A percentile compares a stretch with the other conserved stretches of the same genome.
phyloP scores from a whole-genome alignment of 2,113 vertebrate species.

The Pao palembangensis region DNA sequence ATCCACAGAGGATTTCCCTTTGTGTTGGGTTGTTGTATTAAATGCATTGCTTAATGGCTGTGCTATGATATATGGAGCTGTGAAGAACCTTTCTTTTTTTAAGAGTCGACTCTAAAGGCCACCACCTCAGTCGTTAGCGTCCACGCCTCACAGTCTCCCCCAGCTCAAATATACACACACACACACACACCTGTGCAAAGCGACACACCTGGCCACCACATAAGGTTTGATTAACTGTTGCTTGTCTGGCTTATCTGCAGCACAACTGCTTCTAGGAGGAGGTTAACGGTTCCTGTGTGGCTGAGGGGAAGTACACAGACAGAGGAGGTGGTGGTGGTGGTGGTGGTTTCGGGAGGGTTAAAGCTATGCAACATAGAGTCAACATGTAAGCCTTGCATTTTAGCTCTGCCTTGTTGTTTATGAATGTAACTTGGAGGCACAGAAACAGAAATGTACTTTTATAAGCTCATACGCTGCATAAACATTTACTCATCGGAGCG shows the following conservation, averaged over 20 bases:
- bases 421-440: slow-evolving; percentile 62
- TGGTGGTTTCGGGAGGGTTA: neutral
- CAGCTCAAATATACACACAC: slow-evolving; percentile 1
- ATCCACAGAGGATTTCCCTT: slow-evolving; percentile 16
- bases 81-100: slow-evolving; percentile 11
- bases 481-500: slow-evolving; percentile 9
- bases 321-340: neutral
- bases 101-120: slow-evolving; percentile 9
- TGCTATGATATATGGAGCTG: slow-evolving; percentile 14
- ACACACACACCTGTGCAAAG: slow-evolving; percentile 10
- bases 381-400: slow-evolving; percentile 21
- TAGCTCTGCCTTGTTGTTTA: slow-evolving; percentile 59
- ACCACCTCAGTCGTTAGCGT: slow-evolving; percentile 14
- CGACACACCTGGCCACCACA: neutral
- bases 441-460: slow-evolving; percentile 20
- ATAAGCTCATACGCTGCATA: slow-evolving; percentile 24
- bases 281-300: neutral
- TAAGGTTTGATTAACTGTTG: slow-evolving; percentile 4
- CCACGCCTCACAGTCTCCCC: slow-evolving; percentile 5
- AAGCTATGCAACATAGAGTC: slow-evolving; percentile 21
- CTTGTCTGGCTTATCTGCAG: slow-evolving; percentile 29
- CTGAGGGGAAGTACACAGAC: neutral
- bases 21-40: slow-evolving; percentile 15
- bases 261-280: slow-evolving; percentile 11
- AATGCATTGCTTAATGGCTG: slow-evolving; percentile 14